Evolutionary conservation across 2,113 vertebrate species (phyloP), one percentile per base, ranked within the genome.

Genomic region (Rhinolophus sinicus): DNA sequence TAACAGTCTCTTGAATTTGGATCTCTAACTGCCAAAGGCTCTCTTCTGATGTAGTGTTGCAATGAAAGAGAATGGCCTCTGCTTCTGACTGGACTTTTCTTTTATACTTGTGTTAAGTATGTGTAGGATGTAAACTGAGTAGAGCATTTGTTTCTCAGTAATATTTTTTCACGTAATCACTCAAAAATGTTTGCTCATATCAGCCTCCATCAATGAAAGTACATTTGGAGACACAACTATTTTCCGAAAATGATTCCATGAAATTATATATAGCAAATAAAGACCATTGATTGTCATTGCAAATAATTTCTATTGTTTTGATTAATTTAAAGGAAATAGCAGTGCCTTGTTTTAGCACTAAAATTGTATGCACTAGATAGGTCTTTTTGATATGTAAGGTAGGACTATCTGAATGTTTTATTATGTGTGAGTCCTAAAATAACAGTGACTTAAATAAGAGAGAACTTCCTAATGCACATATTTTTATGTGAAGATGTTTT

Each of bases 231-330:
- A 98, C 78, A 93, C 44, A 97, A 97, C 96, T 98, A 97, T 98
- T 98, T 98, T 99, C 98, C 98, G 98, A 98, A 96, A 97, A 97
- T 97, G 77, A 98, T 96, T 98, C 97, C 98, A 97, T 98, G 98
- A 98, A 98, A 97, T 92, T 96, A 97, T 98, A 97, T 97, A 72
- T 89, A 98, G 97, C 97, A 96, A 99, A 98, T 98, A 99, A 99
- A 98, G 95, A 98, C 1, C 96, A 98, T 98, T 98, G 98, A 88
- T 98, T 98, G 98, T 98, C 96, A 97, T 24, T 90, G 97, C 98
- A 98, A 97, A 96, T 96, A 75, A 72, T 56, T 94, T 64, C 18
- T 97, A 65, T 50, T 95, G 83, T 80, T 97, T 96, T 97, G 76
- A 96, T 94, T 98, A 38, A 97, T 88, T 97, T 77, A 11, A 86